These are phyloP conservation scores for Galendromus occidentalis DNA, from an alignment of 1,140 invertebrate species.

Conservation along the genomic window DNA sequence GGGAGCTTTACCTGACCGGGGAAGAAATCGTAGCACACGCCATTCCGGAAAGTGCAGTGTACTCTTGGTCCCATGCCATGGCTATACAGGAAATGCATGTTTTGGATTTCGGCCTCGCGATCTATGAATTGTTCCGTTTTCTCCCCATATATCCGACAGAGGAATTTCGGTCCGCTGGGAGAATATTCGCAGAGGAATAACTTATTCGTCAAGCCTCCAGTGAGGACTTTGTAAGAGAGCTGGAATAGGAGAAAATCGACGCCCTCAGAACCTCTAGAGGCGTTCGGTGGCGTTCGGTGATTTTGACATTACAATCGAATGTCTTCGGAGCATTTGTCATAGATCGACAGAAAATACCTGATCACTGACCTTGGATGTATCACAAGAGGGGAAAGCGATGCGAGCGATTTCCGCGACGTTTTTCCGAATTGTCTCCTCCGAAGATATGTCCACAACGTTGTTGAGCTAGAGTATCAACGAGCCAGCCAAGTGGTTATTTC, in stretches of 20 bases:
- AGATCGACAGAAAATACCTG: too few species aligned
- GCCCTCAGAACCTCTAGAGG: neutral
- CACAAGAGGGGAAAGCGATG: too few species aligned
- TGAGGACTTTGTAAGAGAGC: slow-evolving; percentile 48
- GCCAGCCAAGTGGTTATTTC: too few species aligned
- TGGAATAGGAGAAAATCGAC: neutral
- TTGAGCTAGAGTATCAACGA: too few species aligned
- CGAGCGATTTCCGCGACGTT: too few species aligned
- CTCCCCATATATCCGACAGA: slow-evolving; percentile 76
- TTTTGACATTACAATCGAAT: too few species aligned
- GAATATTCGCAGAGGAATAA: slow-evolving; percentile 51
- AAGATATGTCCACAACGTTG: too few species aligned
- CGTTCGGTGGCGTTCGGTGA: neutral
- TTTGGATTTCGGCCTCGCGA: slow-evolving; percentile 52
- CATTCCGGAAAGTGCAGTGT: slow-evolving; percentile 81
- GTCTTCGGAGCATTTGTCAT: too few species aligned
- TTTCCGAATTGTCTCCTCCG: too few species aligned
- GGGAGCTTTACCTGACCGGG: slow-evolving; percentile 44
- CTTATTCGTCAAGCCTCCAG: slow-evolving; percentile 86
- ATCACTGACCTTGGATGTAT: too few species aligned
- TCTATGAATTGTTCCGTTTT: slow-evolving; percentile 85
- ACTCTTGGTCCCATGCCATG: slow-evolving; percentile 58
- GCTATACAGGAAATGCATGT: slow-evolving; percentile 46
- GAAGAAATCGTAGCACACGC: slow-evolving; percentile 75
- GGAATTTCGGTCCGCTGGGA: slow-evolving; percentile 42